Evolutionary conservation across 2,888 invertebrate species (phyloP), one percentile per base, ranked within the genome.

Genomic region (Sminthurinus aureus): DNA sequence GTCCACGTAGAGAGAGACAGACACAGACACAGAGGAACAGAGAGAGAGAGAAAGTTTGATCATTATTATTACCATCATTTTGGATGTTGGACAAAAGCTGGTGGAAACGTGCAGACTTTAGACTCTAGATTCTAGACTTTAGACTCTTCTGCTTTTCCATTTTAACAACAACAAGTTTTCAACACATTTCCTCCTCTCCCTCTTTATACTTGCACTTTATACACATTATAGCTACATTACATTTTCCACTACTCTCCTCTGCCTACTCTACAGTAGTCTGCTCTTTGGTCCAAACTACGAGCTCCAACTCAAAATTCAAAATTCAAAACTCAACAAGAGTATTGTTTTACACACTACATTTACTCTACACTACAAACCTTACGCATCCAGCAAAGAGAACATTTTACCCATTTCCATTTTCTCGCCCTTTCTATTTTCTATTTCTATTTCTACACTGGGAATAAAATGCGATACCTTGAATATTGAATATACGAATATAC

Each of bases 31-130:
- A 71, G 71, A 2, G 71, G n/a, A n/a, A n/a, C n/a, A 24, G 71
- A 74, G 75, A 51, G 51, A 75, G 51, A n/a, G 75, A 75, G 76
- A 76, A 51, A 76, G 51, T 51, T 50, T 76, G 50, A 51, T 76
- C 76, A 58, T 76, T 76, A 76, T 58, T 52, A 76, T 52, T 52
- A 22, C 52, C 22, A 76, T 76, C 58, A 76, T 76, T 20, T 18
- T 52, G 24, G 24, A 76, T 76, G 4, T 18, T 52, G 24, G 24
- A 71, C 71, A 71, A 71, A 71, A 58, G 58, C 52, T 58, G 9
- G 58, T 71, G 8, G 20, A 22, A 58, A 58, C 58, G 58, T 15
- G 18, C 9, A 58, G 58, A 15, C 58, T 58, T 1, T 38, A 38
- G 38, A 38, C 38, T 38, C 22, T 67, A n/a, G n/a, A n/a, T n/a